These are phyloP conservation scores for Melanotaenia trifasciata DNA, from an alignment of 2,797 vertebrate genomes.

Conservation along the genomic window DNA sequence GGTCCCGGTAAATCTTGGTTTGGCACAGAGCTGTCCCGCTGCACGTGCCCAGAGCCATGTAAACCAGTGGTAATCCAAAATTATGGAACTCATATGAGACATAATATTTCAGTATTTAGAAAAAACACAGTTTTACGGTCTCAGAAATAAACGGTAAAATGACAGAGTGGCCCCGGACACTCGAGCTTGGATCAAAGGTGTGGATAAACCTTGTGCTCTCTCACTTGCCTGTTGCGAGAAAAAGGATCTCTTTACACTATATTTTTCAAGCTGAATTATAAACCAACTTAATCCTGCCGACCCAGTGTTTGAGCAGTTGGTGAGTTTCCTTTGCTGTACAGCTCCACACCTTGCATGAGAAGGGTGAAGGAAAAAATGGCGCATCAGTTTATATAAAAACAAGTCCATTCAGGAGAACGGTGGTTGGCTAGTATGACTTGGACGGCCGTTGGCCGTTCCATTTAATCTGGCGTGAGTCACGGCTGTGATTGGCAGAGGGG, in stretches of 20 bases:
- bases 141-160: slow-evolving; percentile 52
- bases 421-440: slow-evolving; percentile 48
- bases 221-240: slow-evolving; percentile 29
- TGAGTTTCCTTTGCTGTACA: slow-evolving; percentile 42
- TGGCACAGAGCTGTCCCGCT: slow-evolving; percentile 53
- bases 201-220: slow-evolving; percentile 26
- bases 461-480: slow-evolving; percentile 67
- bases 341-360: slow-evolving; percentile 53
- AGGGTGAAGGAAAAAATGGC: slow-evolving; percentile 44
- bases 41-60: slow-evolving; percentile 54
- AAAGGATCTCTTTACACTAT: slow-evolving; percentile 36
- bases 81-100: slow-evolving; percentile 29
- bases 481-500: slow-evolving; percentile 56
- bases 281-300: slow-evolving; percentile 40
- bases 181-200: slow-evolving; percentile 46
- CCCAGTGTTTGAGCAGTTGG: slow-evolving; percentile 43
- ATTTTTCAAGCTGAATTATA: slow-evolving; percentile 51
- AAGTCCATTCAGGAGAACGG: slow-evolving; percentile 41
- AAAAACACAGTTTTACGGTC: slow-evolving; percentile 13
- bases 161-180: slow-evolving; percentile 44
- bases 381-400: slow-evolving; percentile 64
- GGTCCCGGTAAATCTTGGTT: slow-evolving; percentile 62
- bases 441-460: slow-evolving; percentile 39
- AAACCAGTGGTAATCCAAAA: slow-evolving; percentile 56
- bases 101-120: slow-evolving; percentile 12